Conservation (phyloP, 2,888 invertebrate genomes). For the Apamea crenata region DNA sequence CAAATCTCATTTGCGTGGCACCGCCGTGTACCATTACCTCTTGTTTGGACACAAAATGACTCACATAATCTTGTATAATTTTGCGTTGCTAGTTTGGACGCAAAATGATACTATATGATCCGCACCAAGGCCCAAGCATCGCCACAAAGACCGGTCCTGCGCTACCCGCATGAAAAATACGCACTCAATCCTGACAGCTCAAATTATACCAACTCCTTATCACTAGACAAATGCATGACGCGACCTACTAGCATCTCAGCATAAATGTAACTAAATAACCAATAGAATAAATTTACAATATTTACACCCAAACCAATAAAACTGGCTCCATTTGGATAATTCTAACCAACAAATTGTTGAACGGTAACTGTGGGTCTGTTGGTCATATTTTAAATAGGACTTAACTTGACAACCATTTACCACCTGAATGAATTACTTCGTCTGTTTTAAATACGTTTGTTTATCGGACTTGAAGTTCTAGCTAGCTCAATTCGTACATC, state of each 20-base stretch:
- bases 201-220: slow-evolving; percentile 24
- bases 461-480: neutral
- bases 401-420: slow-evolving; percentile 49
- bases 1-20: neutral
- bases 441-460: slow-evolving; percentile 17
- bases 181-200: slow-evolving; percentile 18
- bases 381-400: slow-evolving; percentile 37
- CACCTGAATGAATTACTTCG: slow-evolving; percentile 32
- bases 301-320: slow-evolving; percentile 30
- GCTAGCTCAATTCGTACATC: too few species aligned
- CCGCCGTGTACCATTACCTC: neutral
- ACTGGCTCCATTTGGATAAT: slow-evolving; percentile 48
- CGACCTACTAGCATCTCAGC: slow-evolving; percentile 50
- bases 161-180: neutral
- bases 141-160: too few species aligned
- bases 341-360: slow-evolving; percentile 53
- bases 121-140: neutral
- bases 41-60: neutral
- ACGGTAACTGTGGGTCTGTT: slow-evolving; percentile 34
- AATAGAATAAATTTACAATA: slow-evolving; percentile 55
- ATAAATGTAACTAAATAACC: slow-evolving; percentile 50
- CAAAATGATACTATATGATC: neutral
- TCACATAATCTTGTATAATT: neutral
- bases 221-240: slow-evolving; percentile 46
- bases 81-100: neutral